Evolutionary conservation across 2,113 vertebrate species (phyloP).

Genomic region (Dryoscopus gambensis): DNA sequence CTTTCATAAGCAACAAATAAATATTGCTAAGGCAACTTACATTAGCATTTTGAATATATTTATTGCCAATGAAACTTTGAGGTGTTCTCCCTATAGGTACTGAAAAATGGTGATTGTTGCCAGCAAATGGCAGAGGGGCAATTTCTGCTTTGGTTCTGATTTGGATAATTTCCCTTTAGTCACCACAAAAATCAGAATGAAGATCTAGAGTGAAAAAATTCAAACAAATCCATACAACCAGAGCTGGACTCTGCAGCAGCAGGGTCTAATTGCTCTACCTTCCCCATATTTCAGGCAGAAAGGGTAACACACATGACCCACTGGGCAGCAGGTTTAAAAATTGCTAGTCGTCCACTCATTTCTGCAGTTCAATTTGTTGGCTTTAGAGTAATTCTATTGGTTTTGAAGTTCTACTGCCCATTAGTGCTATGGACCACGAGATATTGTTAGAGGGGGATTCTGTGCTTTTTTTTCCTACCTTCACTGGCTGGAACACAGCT

Average conservation of each 20-base stretch:
- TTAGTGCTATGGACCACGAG: neutral
- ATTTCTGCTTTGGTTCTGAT: neutral
- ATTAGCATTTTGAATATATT: neutral
- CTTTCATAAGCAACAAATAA: neutral
- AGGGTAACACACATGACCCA: neutral
- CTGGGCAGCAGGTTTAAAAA: neutral
- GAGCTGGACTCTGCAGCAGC: neutral
- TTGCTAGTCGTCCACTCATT: neutral
- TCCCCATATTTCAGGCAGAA: neutral
- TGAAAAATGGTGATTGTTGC: neutral
- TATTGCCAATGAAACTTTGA: neutral
- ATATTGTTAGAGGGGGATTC: neutral
- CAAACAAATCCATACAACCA: neutral
- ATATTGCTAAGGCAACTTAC: neutral
- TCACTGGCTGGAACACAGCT: constrained; percentile 22
- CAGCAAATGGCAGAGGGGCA: neutral
- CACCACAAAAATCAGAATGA: neutral
- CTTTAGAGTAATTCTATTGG: neutral
- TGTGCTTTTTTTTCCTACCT: neutral
- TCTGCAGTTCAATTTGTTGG: neutral
- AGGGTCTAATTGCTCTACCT: neutral
- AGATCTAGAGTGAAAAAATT: neutral
- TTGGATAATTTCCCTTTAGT: neutral
- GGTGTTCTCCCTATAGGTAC: neutral
- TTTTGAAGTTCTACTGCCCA: constrained; percentile 5